Conservation (phyloP, 2,888 invertebrate species). For the Nephrocerus scutellatus region DNA sequence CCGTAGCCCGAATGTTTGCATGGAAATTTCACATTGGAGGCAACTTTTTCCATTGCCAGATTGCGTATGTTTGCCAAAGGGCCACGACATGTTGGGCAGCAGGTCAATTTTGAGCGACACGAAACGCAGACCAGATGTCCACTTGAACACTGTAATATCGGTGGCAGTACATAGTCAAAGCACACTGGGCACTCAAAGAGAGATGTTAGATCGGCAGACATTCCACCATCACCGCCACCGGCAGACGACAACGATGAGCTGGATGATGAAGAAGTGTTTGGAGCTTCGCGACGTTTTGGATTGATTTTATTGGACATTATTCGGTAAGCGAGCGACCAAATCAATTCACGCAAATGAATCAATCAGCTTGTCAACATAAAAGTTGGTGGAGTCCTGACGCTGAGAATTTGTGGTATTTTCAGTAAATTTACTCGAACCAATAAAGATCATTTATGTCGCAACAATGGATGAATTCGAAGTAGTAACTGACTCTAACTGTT, state of each 20-base stretch:
- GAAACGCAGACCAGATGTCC: constrained; percentile 97
- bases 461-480: constrained; percentile 15
- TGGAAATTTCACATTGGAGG: constrained; percentile 96
- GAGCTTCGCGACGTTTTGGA: constrained; percentile 45
- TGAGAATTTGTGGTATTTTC: neutral
- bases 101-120: constrained; percentile 92
- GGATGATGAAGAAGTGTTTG: constrained; percentile 47
- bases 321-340: too few species aligned
- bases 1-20: constrained; percentile 97
- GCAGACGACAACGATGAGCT: constrained; percentile 47
- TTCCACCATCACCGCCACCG: constrained; percentile 49
- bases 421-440: too few species aligned
- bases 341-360: constrained; percentile 23
- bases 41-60: constrained; percentile 99
- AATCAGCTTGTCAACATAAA: constrained; percentile 27
- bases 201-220: constrained; percentile 82
- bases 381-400: constrained; percentile 7
- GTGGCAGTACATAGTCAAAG: constrained; percentile 98
- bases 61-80: constrained; percentile 95
- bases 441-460: too few species aligned
- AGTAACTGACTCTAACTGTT: too few species aligned
- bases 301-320: constrained; percentile 49
- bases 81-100: constrained; percentile 97
- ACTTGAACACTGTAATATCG: constrained; percentile 97
- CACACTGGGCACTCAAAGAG: constrained; percentile 96